phyloP scores from a whole-genome alignment of 2,797 vertebrate species.

The Ctenopoma kingsleyae region DNA sequence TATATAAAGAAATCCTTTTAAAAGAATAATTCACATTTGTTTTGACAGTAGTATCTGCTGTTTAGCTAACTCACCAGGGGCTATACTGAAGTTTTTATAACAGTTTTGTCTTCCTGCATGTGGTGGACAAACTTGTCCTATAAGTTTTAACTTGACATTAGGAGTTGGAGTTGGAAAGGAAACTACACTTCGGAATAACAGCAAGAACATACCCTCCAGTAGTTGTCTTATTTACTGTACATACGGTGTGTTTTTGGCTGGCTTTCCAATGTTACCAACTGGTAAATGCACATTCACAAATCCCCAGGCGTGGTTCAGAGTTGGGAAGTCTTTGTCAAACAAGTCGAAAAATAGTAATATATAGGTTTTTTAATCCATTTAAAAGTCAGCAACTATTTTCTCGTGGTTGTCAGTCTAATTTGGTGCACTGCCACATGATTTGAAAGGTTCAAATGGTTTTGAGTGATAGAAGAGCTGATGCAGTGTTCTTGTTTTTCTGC shows the following conservation, averaged over 20 bases:
- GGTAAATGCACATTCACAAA: not conserved
- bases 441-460: constrained; percentile 49
- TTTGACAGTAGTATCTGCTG: not conserved
- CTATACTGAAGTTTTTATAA: no score
- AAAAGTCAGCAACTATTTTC: constrained; percentile 34
- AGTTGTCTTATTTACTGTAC: not conserved
- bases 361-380: constrained; percentile 44
- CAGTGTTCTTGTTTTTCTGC: constrained; percentile 54
- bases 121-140: not conserved
- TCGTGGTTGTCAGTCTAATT: constrained; percentile 55
- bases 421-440: constrained; percentile 39
- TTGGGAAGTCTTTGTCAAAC: constrained; percentile 20
- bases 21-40: not conserved
- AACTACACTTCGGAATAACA: not conserved
- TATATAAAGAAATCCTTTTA: no score
- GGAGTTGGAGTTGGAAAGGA: not conserved
- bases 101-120: no score
- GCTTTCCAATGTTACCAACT: not conserved
- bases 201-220: not conserved
- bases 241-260: not conserved
- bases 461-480: constrained; percentile 65
- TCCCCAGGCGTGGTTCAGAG: not conserved
- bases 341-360: constrained; percentile 34
- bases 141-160: not conserved
- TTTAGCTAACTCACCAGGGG: no score